phyloP scores from a whole-genome alignment of 2,888 invertebrate species.

The Neoitamus cyanurus region DNA sequence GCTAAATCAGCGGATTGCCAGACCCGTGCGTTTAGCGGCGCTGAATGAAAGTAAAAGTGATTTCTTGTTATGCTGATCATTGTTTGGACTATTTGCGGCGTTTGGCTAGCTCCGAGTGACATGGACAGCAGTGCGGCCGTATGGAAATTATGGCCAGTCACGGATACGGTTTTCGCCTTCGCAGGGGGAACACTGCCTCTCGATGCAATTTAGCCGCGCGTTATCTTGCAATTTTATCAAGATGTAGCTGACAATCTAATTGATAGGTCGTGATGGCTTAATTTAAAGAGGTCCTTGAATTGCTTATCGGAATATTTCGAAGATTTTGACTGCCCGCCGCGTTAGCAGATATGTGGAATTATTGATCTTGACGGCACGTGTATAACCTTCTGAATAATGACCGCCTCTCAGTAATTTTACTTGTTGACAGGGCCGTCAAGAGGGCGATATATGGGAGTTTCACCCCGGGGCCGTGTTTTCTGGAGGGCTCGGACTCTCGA shows the following conservation, averaged over 20 bases:
- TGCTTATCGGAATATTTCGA: slow-evolving; percentile 30
- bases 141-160: slow-evolving; percentile 1
- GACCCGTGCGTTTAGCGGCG: slow-evolving; percentile 17
- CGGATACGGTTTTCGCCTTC: slow-evolving; percentile 37
- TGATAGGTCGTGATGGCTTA: slow-evolving; percentile 45
- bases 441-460: too few species aligned
- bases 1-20: slow-evolving; percentile 17
- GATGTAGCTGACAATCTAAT: slow-evolving; percentile 47
- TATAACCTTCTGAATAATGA: not conserved
- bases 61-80: slow-evolving; percentile 36
- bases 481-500: too few species aligned
- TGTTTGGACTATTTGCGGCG: slow-evolving; percentile 34
- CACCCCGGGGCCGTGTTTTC: too few species aligned
- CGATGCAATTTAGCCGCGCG: slow-evolving; percentile 24
- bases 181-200: not conserved
- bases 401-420: not conserved
- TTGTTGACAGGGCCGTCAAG: not conserved
- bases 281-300: slow-evolving; percentile 37
- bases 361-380: not conserved
- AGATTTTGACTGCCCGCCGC: not conserved
- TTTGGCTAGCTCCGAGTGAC: slow-evolving; percentile 15
- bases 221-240: slow-evolving; percentile 35
- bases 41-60: slow-evolving; percentile 41
- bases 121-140: not conserved
- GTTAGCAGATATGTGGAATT: slow-evolving; percentile 16